Evolutionary conservation across 2,113 vertebrate genomes (phyloP), one percentile per base, ranked within the genome.

Genomic region (Hippocampus barbouri): DNA sequence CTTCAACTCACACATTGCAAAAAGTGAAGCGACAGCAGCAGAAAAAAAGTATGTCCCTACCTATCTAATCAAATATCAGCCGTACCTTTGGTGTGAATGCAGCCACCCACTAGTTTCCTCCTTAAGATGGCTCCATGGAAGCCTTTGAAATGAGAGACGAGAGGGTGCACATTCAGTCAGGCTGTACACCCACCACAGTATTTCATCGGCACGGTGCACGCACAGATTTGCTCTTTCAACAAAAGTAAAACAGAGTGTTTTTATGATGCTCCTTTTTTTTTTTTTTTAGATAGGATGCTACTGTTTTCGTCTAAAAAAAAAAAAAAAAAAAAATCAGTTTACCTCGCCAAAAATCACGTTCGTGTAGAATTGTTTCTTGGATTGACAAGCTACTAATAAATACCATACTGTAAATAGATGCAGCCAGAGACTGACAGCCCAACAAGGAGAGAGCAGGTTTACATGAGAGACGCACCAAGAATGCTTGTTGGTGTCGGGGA

Each of bases 301-400:
- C 72, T 76, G 71, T 80, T 79, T 83, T 79, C 69, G 71, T 80
- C 76, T 81, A 1, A 15, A 72, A 30, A 30, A 30, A 27, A 27
- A 72, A 79, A 40, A 16, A 59, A 30, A 30, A 72, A 79, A 38
- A 16, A 59, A 75, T 83, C 71, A 62, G 73, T 74, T 79, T 74
- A 76, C 82, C 75, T 16, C 74, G 5, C 83, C 66, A 69, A 59
- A 83, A 79, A 43, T 83, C 82, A 68, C 73, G 74, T 40, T 57
- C 79, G 68, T 75, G 78, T 85, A 78, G 84, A 79, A 83, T 83
- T 81, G 77, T 74, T 75, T 80, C 82, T 79, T 75, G 21, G 80
- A 72, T 82, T 83, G 85, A 81, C 53, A 61, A 21, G 9, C 41
- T 64, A 45, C 21, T 30, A 34, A 62, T 61, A 72, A 40, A 65